A percentile compares a stretch with the other conserved stretches of the same genome.
Conservation (phyloP, 2,888 invertebrate genomes). For the Caenorhabditis sp. region DNA sequence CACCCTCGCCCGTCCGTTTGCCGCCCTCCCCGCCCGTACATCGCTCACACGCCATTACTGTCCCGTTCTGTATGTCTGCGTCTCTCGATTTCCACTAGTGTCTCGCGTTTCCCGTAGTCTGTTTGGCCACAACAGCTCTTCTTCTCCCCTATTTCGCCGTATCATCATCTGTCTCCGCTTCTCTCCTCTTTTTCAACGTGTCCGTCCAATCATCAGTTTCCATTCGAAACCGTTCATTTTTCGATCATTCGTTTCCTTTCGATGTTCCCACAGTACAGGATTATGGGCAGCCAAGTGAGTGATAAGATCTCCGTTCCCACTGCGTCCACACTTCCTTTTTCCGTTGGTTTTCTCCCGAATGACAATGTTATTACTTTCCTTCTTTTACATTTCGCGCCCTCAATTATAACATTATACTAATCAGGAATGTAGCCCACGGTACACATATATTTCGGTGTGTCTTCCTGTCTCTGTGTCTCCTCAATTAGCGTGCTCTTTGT, state of each 20-base stretch:
- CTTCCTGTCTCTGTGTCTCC: conserved; percentile 43
- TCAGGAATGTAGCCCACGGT: conserved; percentile 37
- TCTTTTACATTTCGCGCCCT: conserved; percentile 3
- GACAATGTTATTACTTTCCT: conserved; percentile 27
- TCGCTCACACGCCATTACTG: conserved; percentile 43
- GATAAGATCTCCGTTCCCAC: conserved; percentile 38
- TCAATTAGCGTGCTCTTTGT: conserved; percentile 39
- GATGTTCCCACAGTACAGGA: conserved; percentile 5
- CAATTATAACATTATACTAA: conserved; percentile 42
- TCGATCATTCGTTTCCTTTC: background rate
- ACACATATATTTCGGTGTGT: conserved; percentile 24
- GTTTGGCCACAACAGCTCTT: conserved; percentile 38
- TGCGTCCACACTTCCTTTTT: background rate
- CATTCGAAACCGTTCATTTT: background rate
- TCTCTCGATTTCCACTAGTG: conserved; percentile 9
- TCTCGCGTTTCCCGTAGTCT: conserved; percentile 22
- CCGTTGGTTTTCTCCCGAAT: conserved; percentile 5
- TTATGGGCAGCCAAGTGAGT: background rate
- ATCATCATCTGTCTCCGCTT: conserved; percentile 34
- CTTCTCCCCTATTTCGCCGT: conserved; percentile 26
- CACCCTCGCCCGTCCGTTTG: conserved; percentile 24
- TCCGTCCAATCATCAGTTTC: background rate
- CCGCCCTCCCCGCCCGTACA: conserved; percentile 1
- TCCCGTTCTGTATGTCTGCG: conserved; percentile 21
- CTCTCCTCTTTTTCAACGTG: background rate